phyloP scores from a whole-genome alignment of 2,113 vertebrate species.

The Nanorana parkeri region DNA sequence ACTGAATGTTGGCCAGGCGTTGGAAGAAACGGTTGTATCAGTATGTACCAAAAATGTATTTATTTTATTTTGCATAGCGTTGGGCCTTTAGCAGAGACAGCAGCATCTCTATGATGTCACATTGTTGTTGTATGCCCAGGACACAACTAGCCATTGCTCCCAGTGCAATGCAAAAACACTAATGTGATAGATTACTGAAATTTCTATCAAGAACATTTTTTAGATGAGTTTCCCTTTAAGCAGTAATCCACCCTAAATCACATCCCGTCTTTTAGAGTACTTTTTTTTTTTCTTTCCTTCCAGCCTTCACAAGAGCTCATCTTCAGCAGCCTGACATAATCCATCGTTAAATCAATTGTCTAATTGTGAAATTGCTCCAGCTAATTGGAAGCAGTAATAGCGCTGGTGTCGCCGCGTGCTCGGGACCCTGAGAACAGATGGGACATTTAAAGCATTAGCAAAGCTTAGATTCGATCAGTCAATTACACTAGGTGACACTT shows the following conservation, averaged over 20 bases:
- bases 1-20: too few relatives aligned
- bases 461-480: slow-evolving; percentile 48
- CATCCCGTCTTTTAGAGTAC: neutral
- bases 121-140: neutral
- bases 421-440: slow-evolving; percentile 48
- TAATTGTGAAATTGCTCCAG: slow-evolving; percentile 53
- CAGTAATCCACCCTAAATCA: neutral
- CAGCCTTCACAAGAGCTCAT: slow-evolving; percentile 5
- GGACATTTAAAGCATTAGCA: slow-evolving; percentile 50
- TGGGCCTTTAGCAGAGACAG: too few relatives aligned
- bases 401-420: slow-evolving; percentile 8
- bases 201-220: too few relatives aligned
- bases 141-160: neutral
- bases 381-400: slow-evolving; percentile 51
- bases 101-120: neutral
- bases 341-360: slow-evolving; percentile 57
- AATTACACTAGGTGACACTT: slow-evolving; percentile 52
- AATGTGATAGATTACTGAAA: too few relatives aligned
- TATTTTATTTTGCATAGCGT: neutral
- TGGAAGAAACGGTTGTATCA: neutral
- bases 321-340: slow-evolving; percentile 31
- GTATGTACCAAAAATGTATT: neutral
- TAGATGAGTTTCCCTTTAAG: neutral
- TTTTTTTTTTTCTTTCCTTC: neutral
- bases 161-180: too few relatives aligned